Evolutionary conservation across 2,888 invertebrate genomes (phyloP), one percentile per base, ranked within the genome.

Genomic region (Hypomecis atomaria): DNA sequence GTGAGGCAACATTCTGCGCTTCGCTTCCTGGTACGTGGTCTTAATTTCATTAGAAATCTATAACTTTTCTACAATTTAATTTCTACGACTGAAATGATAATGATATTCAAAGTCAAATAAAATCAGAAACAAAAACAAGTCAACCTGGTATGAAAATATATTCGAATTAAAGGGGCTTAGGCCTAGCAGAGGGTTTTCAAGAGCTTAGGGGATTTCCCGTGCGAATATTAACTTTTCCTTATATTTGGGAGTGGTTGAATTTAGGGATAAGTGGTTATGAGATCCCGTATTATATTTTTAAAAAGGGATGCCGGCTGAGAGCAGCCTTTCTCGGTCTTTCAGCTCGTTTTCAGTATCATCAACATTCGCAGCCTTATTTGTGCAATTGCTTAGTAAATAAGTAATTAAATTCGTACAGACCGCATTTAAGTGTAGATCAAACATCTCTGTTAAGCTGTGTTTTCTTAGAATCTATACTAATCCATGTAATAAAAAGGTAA

Each of bases 101-200:
- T 23, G 3, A 23, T 23, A 23, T 23, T 23, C 23, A 23, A 40
- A 4, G 13, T 8, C 38, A 50, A 37, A 40, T 10, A 8, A 7
- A 62, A 45, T 10, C 40, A 40, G 6, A 2, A 23, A 44, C 38
- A 40, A 40, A 37, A 52, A 44, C 56, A 40, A 52, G 52, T 55
- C 6, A n/a, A 36, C 42, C 37, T 23, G 44, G 13, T 43, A 44
- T 40, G 43, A 55, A 64, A 56, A 55, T 40, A 56, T 59, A 55
- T 59, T 59, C 50, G 55, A 64, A 64, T 55, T 59, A 59, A 56
- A 52, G 11, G 50, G 62, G 42, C 40, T 64, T 64, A 59, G 47
- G 33, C 37, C 53, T 52, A 50, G 33, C 56, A 11, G 40, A 57
- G 56, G 56, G 50, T 45, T 62, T 61, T 56, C n/a, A 57, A 62